Conservation (phyloP, 2,797 vertebrate species). For the Hapalemur alaotrensis region DNA sequence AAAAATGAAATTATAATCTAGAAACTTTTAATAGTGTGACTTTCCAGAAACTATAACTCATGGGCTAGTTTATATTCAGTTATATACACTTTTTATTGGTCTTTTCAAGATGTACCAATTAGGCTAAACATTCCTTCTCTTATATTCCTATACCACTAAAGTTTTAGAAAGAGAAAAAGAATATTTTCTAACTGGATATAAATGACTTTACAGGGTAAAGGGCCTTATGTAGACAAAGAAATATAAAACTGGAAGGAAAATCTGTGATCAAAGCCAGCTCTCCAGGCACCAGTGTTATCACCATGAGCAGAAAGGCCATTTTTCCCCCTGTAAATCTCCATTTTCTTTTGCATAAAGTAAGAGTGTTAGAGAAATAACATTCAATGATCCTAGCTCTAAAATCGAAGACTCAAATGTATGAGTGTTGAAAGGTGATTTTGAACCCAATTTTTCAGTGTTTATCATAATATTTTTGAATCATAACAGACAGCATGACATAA, state of each 20-base stretch:
- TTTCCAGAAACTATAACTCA: conserved; percentile 1
- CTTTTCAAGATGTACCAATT: background rate
- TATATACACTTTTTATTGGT: background rate
- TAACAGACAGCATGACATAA: background rate
- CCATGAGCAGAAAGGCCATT: background rate
- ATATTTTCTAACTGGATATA: background rate
- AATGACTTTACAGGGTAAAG: background rate
- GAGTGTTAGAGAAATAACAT: background rate
- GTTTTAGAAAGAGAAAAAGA: background rate
- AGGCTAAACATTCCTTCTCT: background rate
- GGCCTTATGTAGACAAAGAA: background rate
- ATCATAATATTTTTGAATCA: background rate
- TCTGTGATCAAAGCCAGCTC: background rate
- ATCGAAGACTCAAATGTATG: background rate
- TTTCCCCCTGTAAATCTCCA: background rate
- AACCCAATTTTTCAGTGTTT: background rate
- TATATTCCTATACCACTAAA: background rate
- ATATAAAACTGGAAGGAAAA: background rate
- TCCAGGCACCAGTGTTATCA: background rate
- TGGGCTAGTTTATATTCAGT: background rate
- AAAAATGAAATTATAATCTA: background rate
- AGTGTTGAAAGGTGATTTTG: background rate
- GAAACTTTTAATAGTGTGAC: background rate
- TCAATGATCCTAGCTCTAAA: background rate
- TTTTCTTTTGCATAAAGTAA: background rate